A percentile compares a stretch with the other conserved stretches of the same genome.
Evolutionary conservation across 2,113 vertebrate species (phyloP).

Genomic region (Chaetodon trifascialis): DNA sequence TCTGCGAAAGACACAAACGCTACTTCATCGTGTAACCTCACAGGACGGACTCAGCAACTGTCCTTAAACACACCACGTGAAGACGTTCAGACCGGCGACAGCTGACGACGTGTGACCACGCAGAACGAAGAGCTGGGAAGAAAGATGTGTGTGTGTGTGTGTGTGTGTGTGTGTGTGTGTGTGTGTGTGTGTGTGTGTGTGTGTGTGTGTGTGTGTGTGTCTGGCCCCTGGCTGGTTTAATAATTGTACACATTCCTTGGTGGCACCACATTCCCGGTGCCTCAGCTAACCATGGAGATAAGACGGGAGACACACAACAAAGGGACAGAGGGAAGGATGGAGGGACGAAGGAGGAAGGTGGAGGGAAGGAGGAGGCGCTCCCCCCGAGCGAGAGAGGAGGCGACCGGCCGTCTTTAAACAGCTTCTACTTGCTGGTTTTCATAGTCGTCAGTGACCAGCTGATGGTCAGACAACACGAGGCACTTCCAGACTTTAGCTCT

Average conservation of each 20-base stretch:
- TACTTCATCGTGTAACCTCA: slow-evolving; percentile 6
- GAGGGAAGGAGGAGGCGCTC: not conserved
- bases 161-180: slow-evolving; percentile 2
- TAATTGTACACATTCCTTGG: slow-evolving; percentile 80
- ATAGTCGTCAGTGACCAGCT: too few relatives aligned
- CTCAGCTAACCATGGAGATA: slow-evolving; percentile 77
- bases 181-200: slow-evolving; percentile 27
- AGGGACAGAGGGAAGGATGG: slow-evolving; percentile 29
- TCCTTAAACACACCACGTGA: too few relatives aligned
- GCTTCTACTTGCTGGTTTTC: too few relatives aligned
- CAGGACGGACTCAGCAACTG: not conserved
- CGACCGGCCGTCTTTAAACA: not conserved
- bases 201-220: slow-evolving; percentile 33
- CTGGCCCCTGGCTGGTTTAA: slow-evolving; percentile 72
- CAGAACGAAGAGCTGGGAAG: too few relatives aligned
- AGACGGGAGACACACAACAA: slow-evolving; percentile 54
- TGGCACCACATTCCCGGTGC: slow-evolving; percentile 73
- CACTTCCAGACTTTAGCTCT: too few relatives aligned
- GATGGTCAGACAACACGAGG: too few relatives aligned
- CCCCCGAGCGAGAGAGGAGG: too few relatives aligned
- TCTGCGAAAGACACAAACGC: not conserved
- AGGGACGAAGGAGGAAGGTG: not conserved
- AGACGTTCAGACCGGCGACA: not conserved
- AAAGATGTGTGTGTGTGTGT: too few relatives aligned
- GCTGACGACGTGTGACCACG: not conserved